These are phyloP conservation scores for Thamnaconus septentrionalis DNA, from an alignment of 2,113 vertebrate genomes.

Conservation along the genomic window DNA sequence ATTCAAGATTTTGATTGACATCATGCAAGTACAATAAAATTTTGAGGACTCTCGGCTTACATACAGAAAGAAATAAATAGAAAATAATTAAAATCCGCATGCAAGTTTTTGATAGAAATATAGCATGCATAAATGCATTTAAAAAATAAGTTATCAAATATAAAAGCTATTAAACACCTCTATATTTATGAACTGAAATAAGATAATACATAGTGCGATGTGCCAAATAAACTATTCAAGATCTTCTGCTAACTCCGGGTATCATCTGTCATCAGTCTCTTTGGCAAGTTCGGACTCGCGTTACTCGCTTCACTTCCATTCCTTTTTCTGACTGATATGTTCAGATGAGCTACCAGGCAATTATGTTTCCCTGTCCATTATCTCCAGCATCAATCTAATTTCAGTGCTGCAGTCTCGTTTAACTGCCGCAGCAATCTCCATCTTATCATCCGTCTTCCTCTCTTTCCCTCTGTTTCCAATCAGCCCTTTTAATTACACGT, in stretches of 20 bases:
- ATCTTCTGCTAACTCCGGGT: background rate
- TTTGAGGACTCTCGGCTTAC: too few relatives aligned
- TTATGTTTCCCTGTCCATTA: slow-evolving; percentile 45
- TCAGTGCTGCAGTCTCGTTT: slow-evolving; percentile 29
- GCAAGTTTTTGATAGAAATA: too few relatives aligned
- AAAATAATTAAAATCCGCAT: too few relatives aligned
- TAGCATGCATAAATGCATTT: too few relatives aligned
- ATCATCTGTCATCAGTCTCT: background rate
- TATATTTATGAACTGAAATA: too few relatives aligned
- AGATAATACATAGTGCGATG: too few relatives aligned
- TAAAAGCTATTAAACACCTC: background rate
- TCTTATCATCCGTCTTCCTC: background rate
- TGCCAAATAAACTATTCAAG: too few relatives aligned
- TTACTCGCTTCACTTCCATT: slow-evolving; percentile 10
- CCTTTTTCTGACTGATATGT: slow-evolving; percentile 30
- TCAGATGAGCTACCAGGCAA: slow-evolving; percentile 13
- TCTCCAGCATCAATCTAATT: slow-evolving; percentile 30
- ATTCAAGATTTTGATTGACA: too few relatives aligned
- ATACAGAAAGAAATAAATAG: too few relatives aligned
- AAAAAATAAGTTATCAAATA: too few relatives aligned
- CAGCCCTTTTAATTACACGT: background rate
- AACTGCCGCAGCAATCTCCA: slow-evolving; percentile 1
- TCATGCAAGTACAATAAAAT: too few relatives aligned
- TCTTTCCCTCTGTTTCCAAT: background rate
- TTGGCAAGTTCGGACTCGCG: background rate